Evolutionary conservation across 2,888 invertebrate species (phyloP), one percentile per base, ranked within the genome.

Genomic region (Cylloceria caligata): DNA sequence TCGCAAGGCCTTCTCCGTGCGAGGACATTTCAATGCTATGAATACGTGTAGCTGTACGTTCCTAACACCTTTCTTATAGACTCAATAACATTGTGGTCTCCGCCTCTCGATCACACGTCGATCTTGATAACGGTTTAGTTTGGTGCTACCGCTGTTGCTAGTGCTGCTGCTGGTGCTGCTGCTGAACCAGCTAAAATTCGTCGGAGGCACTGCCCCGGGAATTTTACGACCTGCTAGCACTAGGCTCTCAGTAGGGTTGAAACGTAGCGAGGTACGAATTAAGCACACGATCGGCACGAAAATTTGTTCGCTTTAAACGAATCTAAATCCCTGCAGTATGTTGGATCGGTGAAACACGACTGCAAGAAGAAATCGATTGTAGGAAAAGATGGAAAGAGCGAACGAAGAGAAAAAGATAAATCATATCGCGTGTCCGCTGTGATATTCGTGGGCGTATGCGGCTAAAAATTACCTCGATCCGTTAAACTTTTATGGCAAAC

Each of bases 101-200:
- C 30, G 57, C 45, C 49, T 49, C 83, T 85, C 83, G 81, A 82
- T 81, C 84, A 80, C 83, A 81, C 81, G 83, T 83, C 76, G 83
- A 85, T 83, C 85, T 83, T 84, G 84, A 84, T 85, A 85, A 84
- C 78, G 83, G 62, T 76, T 55, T 76, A 71, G 69, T 65, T 77
- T 71, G 39, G 27, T 27, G 30, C 73, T 65, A 45, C 67, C 52
- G 39, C 21, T 36, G 57, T 21, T 62, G 60, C 57, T 42, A 55
- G 45, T n/a, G 42, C 42, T n/a, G 42, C 42, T 47, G 47, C 19
- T 16, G 19, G 7, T 52, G n/a, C 55, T 30, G 42, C 42, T 64
- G 64, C 64, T 57, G 67, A 57, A 81, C 67, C 72, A 52, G 72
- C 72, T 77, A 36, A 76, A 77, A 68, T 77, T 73, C 81, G 62